phyloP scores from a whole-genome alignment of 1,140 invertebrate species.

The Drosophila pseudoananassae region DNA sequence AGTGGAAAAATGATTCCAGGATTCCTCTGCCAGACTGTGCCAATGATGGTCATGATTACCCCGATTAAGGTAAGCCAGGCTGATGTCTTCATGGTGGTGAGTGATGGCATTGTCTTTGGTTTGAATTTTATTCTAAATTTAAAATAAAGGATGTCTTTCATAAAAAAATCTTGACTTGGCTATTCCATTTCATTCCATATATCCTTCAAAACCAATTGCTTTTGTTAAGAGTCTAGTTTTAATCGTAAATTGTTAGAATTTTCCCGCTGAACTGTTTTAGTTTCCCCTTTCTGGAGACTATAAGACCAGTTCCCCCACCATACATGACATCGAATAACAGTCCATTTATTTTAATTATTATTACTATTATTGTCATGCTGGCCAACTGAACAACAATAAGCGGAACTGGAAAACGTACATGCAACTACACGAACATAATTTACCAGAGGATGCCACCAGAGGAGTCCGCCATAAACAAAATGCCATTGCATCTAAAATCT shows the following conservation, averaged over 20 bases:
- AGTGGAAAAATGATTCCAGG: slow-evolving; percentile 40
- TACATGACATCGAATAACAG: slow-evolving; percentile 37
- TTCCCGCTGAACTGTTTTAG: not conserved
- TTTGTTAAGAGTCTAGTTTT: too few relatives aligned
- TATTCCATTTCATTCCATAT: too few relatives aligned
- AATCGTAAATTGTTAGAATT: not conserved
- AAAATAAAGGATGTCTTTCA: too few relatives aligned
- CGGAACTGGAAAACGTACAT: slow-evolving; percentile 8
- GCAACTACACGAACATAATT: slow-evolving; percentile 29
- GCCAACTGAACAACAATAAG: slow-evolving; percentile 38
- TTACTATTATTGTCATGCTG: slow-evolving; percentile 58
- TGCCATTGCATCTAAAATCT: slow-evolving; percentile 69
- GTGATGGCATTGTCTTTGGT: slow-evolving; percentile 21
- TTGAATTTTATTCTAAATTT: not conserved
- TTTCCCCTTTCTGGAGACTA: slow-evolving; percentile 1
- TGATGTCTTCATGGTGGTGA: slow-evolving; percentile 36
- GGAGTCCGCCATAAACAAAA: slow-evolving; percentile 68
- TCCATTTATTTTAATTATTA: slow-evolving; percentile 70
- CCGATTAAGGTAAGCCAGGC: slow-evolving; percentile 31
- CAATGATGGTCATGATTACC: slow-evolving; percentile 52
- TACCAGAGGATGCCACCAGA: slow-evolving; percentile 30
- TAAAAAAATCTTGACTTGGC: too few relatives aligned
- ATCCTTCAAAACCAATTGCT: too few relatives aligned
- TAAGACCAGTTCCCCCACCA: slow-evolving; percentile 1
- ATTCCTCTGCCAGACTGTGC: slow-evolving; percentile 21